Conservation (phyloP, 1,140 invertebrate species). For the Calliphora vicina region DNA sequence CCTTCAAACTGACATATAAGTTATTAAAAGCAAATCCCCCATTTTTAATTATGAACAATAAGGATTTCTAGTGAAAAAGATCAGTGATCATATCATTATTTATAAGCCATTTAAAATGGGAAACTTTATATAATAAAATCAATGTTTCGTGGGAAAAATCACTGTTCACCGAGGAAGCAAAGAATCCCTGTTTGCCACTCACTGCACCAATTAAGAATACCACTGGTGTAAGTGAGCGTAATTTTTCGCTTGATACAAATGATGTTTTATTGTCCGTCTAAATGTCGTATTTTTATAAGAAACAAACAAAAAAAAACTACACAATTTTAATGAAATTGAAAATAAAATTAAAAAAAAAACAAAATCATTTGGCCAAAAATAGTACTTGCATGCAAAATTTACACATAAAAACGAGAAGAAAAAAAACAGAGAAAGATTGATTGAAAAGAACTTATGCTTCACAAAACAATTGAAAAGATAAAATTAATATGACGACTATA, state of each 20-base stretch:
- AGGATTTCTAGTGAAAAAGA: too few species aligned
- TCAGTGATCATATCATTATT: too few species aligned
- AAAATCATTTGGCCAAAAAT: background rate
- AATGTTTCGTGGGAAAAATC: too few species aligned
- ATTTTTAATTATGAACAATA: too few species aligned
- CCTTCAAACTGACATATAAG: too few species aligned
- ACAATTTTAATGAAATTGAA: background rate
- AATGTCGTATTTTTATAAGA: too few species aligned
- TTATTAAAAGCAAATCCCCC: too few species aligned
- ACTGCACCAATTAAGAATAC: background rate
- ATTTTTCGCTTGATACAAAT: background rate
- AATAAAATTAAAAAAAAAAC: background rate
- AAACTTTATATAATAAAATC: too few species aligned
- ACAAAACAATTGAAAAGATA: too few species aligned
- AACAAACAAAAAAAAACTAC: background rate
- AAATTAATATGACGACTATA: too few species aligned
- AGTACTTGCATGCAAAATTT: conserved; percentile 7
- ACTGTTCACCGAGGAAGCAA: too few species aligned
- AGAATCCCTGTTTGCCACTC: background rate
- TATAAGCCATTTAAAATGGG: too few species aligned
- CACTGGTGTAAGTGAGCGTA: background rate
- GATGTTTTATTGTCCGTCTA: background rate
- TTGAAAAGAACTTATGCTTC: background rate
- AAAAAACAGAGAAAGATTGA: background rate
- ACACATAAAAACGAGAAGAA: background rate